phyloP scores from a whole-genome alignment of 2,797 vertebrate species.

The Lacerta bilineata region DNA sequence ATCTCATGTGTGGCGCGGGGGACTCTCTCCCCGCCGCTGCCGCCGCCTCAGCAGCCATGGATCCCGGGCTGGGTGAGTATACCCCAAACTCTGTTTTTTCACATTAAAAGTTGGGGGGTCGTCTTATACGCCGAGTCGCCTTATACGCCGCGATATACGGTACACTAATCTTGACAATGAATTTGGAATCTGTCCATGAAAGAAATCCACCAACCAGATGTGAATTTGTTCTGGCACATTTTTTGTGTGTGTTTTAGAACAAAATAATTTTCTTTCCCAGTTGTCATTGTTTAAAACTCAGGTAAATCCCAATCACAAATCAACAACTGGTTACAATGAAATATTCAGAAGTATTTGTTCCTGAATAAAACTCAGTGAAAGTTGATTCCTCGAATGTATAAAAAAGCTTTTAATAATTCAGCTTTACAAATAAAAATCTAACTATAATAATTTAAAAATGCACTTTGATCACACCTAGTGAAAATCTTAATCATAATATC shows the following conservation, averaged over 20 bases:
- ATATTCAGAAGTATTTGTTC: background rate
- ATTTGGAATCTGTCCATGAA: slow-evolving; percentile 81
- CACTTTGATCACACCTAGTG: background rate
- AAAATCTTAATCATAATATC: background rate
- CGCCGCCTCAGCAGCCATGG: too few species aligned
- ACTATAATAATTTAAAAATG: background rate
- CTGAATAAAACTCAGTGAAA: background rate
- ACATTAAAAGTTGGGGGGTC: too few species aligned
- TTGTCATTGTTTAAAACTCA: slow-evolving; percentile 51
- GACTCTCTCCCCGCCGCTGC: too few species aligned
- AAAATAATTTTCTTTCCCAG: slow-evolving; percentile 63
- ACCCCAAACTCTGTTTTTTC: too few species aligned
- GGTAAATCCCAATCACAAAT: slow-evolving; percentile 21
- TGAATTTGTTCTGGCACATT: slow-evolving; percentile 78
- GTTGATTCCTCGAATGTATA: background rate
- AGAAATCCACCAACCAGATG: slow-evolving; percentile 85
- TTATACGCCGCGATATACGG: too few species aligned
- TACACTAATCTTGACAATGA: slow-evolving; percentile 79
- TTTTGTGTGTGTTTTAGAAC: slow-evolving; percentile 80
- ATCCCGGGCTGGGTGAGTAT: too few species aligned
- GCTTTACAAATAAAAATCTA: background rate
- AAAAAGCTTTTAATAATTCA: background rate
- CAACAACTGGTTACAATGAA: slow-evolving; percentile 36
- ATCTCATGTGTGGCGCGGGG: too few species aligned
- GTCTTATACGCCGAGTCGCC: too few species aligned